Base-by-base conservation (phyloP, 1,140 invertebrate genomes). In the Ditylenchus dipsaci region DNA sequence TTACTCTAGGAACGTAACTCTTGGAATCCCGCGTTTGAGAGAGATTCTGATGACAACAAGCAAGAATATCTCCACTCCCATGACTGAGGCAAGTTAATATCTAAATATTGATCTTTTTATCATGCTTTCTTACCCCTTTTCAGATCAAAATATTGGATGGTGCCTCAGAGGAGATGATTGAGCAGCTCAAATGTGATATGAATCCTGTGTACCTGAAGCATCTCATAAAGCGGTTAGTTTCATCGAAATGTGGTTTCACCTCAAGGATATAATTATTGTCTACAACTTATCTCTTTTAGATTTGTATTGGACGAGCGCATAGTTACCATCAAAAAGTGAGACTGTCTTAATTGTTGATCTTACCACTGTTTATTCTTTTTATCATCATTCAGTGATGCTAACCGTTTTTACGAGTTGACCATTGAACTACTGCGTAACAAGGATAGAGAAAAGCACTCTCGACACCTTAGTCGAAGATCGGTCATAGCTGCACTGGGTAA, bases 1-100 rank as follows among this genome's bases (percentile, higher is more conserved):
- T n/a, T n/a, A 38, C 11, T 38, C 33, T 38, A 38, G 33, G 33
- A 99, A 99, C 84, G 94, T 99, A 0, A 99, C 96, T 19, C 60
- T 78, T 17, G 76, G 86, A 78, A 97, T 97, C 75, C 95, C 95
- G 0, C 88, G 95, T 76, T 85, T 99, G 1, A 86, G 93, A 79
- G 96, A 99, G 88, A 95, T 99, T 72, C 85, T 99, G 0, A 96
- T 97, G 92, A 90, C 91, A 73, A 93, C 93, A 0, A 91, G 91
- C 0, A 89, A 88, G 15, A 90, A 89, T 57, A 91, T 97, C 17
- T 93, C 94, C 84, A 99, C 95, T 17, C 95, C 96, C 0, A 90
- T 74, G 63, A 89, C 47, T 93, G 97, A 91, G 91, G 95, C 79
- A 61, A 3, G 3, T 21, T 26, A 11, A 45, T 26, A 7, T 3